Base-by-base conservation (phyloP, 2,797 vertebrate genomes). In the Tympanoctomys barrerae region DNA sequence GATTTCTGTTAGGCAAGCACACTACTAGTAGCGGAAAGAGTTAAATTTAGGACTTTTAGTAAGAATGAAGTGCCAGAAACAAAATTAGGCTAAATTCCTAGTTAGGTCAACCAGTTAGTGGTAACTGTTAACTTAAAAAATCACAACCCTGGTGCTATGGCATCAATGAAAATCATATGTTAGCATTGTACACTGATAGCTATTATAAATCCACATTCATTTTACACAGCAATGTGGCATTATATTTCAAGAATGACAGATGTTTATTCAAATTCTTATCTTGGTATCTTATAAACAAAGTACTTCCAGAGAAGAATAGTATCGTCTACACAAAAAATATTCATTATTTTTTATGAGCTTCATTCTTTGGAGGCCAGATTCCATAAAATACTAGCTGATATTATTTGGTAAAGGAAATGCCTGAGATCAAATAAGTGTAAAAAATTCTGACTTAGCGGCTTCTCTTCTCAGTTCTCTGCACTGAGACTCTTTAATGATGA, bases 41-140 rank as follows among this genome's bases (percentile, higher is more conserved):
- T 93, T 57, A 90, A 91, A 94, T 33, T 5, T n/a, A 73, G 49
- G 13, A 82, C 5, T 82, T 94, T 91, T n/a, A 49, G 33, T 86
- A 42, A 83, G 18, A 77, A 0, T n/a, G 9, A 93, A 83, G 68
- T n/a, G 13, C 5, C n/a, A 70, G 26, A 88, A 64, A 80, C n/a
- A 54, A 85, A 94, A 82, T 19, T 52, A 78, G 66, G 8, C 42
- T 52, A 88, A 64, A 59, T 92, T 92, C 61, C 77, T 92, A 62
- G 80, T 73, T 78, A 94, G n/a, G 11, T 71, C 24, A 93, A 87
- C 22, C 81, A 86, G 64, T 79, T 39, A 92, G 1, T 22, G 46
- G 85, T 88, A 83, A 82, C 59, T 49, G 61, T 80, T 81, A 82
- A 88, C 7, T 8, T 28, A 64, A 80, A 71, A 42, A 82, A 36